Percentiles rank a stretch among this genome's conserved stretches.
Evolutionary conservation across 2,888 invertebrate species (phyloP).

Genomic region (Epinotia bilunana): DNA sequence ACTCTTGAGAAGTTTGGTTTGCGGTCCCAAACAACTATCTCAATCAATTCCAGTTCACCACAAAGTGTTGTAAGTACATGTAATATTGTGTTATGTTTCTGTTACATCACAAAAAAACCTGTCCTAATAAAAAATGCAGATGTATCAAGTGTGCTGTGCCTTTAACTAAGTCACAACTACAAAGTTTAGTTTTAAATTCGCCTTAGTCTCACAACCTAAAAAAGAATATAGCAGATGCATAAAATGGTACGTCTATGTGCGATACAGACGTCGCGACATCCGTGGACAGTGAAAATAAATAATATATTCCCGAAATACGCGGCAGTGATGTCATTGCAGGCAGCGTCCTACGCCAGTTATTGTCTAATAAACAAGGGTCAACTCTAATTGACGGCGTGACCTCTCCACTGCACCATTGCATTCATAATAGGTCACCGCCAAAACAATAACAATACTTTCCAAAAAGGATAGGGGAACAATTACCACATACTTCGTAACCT

Average conservation of each 20-base stretch:
- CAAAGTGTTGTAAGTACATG: background rate
- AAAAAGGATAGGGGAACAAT: conserved; percentile 67
- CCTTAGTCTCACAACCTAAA: background rate
- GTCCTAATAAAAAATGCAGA: background rate
- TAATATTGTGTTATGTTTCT: background rate
- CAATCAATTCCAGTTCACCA: background rate
- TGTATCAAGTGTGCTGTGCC: background rate
- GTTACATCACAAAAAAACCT: background rate
- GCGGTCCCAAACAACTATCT: background rate
- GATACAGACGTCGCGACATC: background rate
- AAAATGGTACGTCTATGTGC: background rate
- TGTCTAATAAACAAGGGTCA: conserved; percentile 56
- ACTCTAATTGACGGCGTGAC: conserved; percentile 56
- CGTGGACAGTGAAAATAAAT: conserved; percentile 49
- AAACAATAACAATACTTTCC: conserved; percentile 80
- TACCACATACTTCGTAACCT: conserved; percentile 55
- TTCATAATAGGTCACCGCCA: conserved; percentile 76
- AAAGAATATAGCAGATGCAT: background rate
- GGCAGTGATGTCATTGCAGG: conserved; percentile 68
- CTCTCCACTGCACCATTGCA: conserved; percentile 56
- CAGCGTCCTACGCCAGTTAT: conserved; percentile 64
- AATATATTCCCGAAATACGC: conserved; percentile 60
- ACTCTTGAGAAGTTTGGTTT: no score
- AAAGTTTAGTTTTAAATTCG: background rate
- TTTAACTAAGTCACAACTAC: background rate